Evolutionary conservation across 2,797 vertebrate species (phyloP).

Genomic region (Aratinga solstitialis): DNA sequence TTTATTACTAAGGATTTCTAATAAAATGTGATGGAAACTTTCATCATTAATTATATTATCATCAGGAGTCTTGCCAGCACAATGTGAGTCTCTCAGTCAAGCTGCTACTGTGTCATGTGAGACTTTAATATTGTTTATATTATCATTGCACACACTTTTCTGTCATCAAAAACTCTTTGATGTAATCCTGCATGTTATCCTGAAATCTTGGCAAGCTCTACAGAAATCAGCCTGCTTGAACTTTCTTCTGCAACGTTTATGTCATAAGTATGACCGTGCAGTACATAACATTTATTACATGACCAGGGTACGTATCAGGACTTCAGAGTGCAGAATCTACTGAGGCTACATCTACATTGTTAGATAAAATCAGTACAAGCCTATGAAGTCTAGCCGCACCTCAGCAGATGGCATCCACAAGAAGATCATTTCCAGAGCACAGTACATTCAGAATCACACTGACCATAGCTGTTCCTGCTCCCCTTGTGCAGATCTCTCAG

Average conservation of each 20-base stretch:
- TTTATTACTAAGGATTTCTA: background rate
- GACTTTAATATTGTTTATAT: background rate
- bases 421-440: too few species aligned
- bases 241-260: background rate
- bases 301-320: background rate
- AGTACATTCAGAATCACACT: background rate
- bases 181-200: background rate
- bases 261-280: background rate
- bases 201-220: background rate
- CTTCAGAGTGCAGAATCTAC: background rate
- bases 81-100: background rate
- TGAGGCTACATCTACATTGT: background rate
- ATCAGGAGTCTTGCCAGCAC: background rate
- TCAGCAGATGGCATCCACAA: background rate
- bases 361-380: background rate
- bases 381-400: rapidly evolving
- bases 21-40: background rate
- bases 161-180: background rate
- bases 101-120: background rate
- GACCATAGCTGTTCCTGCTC: background rate
- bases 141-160: background rate
- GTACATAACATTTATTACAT: too few species aligned
- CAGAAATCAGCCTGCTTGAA: background rate
- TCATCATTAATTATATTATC: background rate
- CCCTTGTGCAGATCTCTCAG: background rate